Conservation (phyloP, 2,888 invertebrate genomes). For the Macropis europaea region DNA sequence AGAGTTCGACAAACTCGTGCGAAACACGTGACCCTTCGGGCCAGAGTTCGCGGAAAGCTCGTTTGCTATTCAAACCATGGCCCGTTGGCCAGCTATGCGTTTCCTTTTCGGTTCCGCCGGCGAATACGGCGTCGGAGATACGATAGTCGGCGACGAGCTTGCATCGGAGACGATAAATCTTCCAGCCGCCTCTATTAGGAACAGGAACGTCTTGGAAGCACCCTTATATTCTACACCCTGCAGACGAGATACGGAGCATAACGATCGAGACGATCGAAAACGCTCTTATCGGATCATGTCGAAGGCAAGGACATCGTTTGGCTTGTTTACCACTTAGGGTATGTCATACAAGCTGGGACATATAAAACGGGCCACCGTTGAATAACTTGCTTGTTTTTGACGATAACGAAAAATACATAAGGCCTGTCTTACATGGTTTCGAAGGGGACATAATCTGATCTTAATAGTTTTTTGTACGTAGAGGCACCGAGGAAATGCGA, state of each 20-base stretch:
- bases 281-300: no score
- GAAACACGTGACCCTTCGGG: constrained; percentile 47
- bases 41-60: constrained; percentile 33
- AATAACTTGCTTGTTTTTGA: no score
- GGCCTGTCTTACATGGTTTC: no score
- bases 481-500: no score
- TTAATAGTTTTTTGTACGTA: no score
- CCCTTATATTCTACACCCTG: background rate
- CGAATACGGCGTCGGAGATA: constrained; percentile 48
- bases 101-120: constrained; percentile 68
- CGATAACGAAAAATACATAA: no score
- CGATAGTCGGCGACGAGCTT: constrained; percentile 39
- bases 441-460: no score
- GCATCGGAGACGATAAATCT: constrained; percentile 70
- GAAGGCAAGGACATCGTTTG: no score
- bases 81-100: constrained; percentile 55
- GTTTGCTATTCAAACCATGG: constrained; percentile 66
- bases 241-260: background rate
- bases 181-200: constrained; percentile 63
- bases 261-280: no score
- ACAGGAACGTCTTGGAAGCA: constrained; percentile 23
- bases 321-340: no score
- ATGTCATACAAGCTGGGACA: no score
- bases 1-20: constrained; percentile 48
- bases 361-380: no score